These are phyloP conservation scores for Drosophila quinaria DNA, from an alignment of 2,888 invertebrate genomes.

Conservation along the genomic window DNA sequence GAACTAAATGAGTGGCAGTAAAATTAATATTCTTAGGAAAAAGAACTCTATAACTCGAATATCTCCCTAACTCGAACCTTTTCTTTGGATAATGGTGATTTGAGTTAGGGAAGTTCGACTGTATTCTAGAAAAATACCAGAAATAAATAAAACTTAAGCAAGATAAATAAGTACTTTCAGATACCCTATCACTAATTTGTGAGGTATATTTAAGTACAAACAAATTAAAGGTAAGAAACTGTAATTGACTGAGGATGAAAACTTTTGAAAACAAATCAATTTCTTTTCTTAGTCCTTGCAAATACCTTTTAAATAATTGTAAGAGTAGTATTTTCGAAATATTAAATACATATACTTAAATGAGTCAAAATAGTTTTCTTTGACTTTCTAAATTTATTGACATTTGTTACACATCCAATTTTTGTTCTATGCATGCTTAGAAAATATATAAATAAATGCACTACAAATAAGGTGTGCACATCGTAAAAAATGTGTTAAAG, in stretches of 20 bases:
- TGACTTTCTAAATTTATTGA: slow-evolving; percentile 1
- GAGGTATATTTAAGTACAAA: no score
- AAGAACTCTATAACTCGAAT: no score
- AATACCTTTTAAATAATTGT: slow-evolving; percentile 7
- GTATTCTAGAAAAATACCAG: slow-evolving; percentile 22
- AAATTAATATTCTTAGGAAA: no score
- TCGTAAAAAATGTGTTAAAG: slow-evolving; percentile 20
- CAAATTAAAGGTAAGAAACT: no score
- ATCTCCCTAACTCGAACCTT: no score
- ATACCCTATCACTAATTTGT: slow-evolving; percentile 6
- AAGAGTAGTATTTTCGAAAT: background rate
- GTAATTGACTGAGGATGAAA: no score
- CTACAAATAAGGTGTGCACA: slow-evolving; percentile 14
- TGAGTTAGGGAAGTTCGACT: no score
- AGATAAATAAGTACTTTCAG: background rate
- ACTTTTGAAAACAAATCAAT: no score
- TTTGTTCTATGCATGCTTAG: background rate
- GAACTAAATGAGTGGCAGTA: no score
- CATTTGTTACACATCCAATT: background rate
- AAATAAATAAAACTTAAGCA: slow-evolving; percentile 29
- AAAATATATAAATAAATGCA: slow-evolving; percentile 5
- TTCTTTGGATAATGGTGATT: no score
- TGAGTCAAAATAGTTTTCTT: slow-evolving; percentile 2
- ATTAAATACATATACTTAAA: background rate
- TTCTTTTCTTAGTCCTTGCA: background rate